phyloP scores from a whole-genome alignment of 1,140 invertebrate genomes.

The Carposina sasakii region DNA sequence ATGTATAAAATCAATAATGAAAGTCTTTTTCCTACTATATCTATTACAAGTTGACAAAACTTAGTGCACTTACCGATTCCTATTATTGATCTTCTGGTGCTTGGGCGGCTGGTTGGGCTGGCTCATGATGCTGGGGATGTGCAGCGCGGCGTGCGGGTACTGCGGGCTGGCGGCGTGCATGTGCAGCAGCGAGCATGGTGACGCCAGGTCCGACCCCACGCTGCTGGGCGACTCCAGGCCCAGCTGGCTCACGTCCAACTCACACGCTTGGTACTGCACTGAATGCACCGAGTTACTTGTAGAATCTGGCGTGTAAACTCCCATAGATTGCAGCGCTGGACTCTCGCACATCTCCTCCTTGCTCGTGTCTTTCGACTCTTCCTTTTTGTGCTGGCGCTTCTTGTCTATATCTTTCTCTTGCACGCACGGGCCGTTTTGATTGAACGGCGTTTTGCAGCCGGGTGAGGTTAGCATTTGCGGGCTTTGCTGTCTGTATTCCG shows the following conservation, averaged over 20 bases:
- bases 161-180: slow-evolving; percentile 74
- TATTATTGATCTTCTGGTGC: slow-evolving; percentile 71
- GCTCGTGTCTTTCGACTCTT: slow-evolving; percentile 57
- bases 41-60: too few species aligned
- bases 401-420: slow-evolving; percentile 72
- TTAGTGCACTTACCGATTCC: slow-evolving; percentile 69
- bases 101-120: slow-evolving; percentile 72
- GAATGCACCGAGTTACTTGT: slow-evolving; percentile 89
- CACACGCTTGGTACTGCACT: slow-evolving; percentile 84
- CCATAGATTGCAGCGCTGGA: slow-evolving; percentile 82
- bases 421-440: slow-evolving; percentile 50
- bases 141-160: slow-evolving; percentile 77
- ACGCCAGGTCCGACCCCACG: slow-evolving; percentile 88
- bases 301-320: slow-evolving; percentile 88
- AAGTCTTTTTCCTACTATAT: too few species aligned
- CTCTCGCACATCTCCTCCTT: slow-evolving; percentile 72
- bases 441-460: slow-evolving; percentile 51
- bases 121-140: slow-evolving; percentile 74
- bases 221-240: slow-evolving; percentile 90
- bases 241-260: slow-evolving; percentile 87
- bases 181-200: slow-evolving; percentile 81
- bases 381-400: slow-evolving; percentile 74
- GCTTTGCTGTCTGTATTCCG: slow-evolving; percentile 55
- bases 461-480: slow-evolving; percentile 55
- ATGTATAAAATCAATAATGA: too few species aligned